Base-by-base conservation (phyloP, 2,113 vertebrate genomes). In the Chamaea fasciata region DNA sequence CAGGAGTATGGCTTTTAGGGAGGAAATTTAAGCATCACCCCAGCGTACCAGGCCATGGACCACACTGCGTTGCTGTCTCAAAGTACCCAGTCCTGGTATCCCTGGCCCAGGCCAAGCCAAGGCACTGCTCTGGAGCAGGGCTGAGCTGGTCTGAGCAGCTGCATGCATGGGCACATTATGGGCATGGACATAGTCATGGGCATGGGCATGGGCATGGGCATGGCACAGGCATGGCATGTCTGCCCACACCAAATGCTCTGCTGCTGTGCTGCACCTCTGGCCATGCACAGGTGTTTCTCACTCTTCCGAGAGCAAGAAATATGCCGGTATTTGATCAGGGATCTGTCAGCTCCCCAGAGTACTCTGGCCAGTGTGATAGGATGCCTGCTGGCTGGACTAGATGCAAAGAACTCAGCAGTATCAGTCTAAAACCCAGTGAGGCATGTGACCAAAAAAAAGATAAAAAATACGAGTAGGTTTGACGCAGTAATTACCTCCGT, bases 221-320 rank as follows among this genome's bases (percentile, higher is more conserved):
- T 1, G 4, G 41, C 4, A 44, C 1, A 6, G 41, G 3, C 19
- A n/a, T 0, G 1, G 30, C 30, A 20, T 4, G 1, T 9, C 33
- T 50, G 33, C 6, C 68, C 70, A n/a, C 39, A 41, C 9, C 42
- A 31, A 1, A 6, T 37, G 20, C 10, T 89, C 16, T 62, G 20
- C 44, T 68, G 22, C 18, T 46, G 5, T n/a, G 30, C 63, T 55
- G 9, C 14, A 6, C 2, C 2, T 63, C 77, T 81, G 10, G 2
- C 42, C 39, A 28, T 11, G 35, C 44, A 52, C 23, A 42, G 44
- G 30, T 21, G 15, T 24, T 31, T 46, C 62, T 26, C 6, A 37
- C 21, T 26, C 27, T 67, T 37, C 50, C 37, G 39, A 22, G 39
- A 15, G 28, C n/a, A 33, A 47, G 9, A 33, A 47, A 18, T 8